phyloP scores from a whole-genome alignment of 2,113 vertebrate genomes.

The Cyrtonyx montezumae region DNA sequence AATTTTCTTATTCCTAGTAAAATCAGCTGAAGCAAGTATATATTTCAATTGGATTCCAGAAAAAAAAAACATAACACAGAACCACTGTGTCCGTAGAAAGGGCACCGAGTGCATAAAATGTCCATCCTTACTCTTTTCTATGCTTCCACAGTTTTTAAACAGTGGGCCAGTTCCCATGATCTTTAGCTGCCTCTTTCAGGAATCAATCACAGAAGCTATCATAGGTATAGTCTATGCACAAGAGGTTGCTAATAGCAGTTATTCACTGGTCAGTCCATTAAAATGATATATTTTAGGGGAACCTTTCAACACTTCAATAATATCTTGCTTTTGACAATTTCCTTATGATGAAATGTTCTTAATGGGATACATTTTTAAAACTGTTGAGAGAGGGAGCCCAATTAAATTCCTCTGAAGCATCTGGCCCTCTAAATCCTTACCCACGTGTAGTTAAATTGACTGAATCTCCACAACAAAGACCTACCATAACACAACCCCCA shows the following conservation, averaged over 20 bases:
- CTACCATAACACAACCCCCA: background rate
- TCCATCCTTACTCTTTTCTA: background rate
- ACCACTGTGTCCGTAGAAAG: background rate
- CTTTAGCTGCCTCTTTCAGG: background rate
- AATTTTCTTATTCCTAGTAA: background rate
- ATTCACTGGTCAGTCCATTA: background rate
- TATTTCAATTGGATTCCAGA: background rate
- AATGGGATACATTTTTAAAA: background rate
- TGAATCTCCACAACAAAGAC: background rate
- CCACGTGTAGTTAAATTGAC: background rate
- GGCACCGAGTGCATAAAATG: background rate
- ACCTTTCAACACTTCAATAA: background rate
- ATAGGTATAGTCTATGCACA: background rate
- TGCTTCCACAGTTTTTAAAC: background rate
- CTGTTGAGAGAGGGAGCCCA: background rate
- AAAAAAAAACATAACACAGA: background rate
- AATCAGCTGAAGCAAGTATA: background rate
- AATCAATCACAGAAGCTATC: background rate
- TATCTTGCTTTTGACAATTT: background rate
- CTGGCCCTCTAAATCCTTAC: background rate
- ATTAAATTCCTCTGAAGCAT: background rate
- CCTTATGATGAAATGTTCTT: accelerated
- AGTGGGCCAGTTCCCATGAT: background rate
- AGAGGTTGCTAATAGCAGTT: background rate
- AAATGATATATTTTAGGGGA: background rate